phyloP scores from a whole-genome alignment of 2,113 vertebrate genomes.

The Zeus faber region DNA sequence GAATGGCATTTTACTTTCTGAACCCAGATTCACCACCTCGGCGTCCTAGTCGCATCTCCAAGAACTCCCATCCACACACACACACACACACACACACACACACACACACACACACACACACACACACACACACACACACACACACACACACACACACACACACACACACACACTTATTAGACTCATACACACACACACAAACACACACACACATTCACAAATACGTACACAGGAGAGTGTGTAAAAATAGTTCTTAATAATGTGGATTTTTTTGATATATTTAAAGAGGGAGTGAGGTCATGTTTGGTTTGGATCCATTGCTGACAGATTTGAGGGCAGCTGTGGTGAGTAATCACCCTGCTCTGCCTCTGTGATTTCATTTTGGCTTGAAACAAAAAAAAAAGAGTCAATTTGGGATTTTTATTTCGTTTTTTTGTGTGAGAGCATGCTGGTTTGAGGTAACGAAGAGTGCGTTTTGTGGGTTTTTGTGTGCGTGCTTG shows the following conservation, averaged over 20 bases:
- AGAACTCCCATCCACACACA: background rate
- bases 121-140: background rate
- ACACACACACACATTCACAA: background rate
- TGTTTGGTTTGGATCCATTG: conserved; percentile 57
- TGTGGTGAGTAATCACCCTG: conserved; percentile 36
- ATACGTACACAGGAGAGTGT: conserved; percentile 40
- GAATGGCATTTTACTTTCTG: too few relatives aligned
- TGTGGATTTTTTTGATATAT: conserved; percentile 39
- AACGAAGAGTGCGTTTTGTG: too few relatives aligned
- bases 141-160: background rate
- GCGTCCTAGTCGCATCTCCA: too few relatives aligned
- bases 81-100: background rate
- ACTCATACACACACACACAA: background rate
- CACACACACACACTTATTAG: background rate
- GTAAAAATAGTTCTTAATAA: conserved; percentile 65
- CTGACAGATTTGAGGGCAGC: conserved; percentile 48
- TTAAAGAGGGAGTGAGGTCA: conserved; percentile 63
- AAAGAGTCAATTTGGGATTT: too few relatives aligned
- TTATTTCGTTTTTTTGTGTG: too few relatives aligned
- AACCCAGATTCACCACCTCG: too few relatives aligned
- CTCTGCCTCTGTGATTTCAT: too few relatives aligned
- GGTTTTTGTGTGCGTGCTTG: too few relatives aligned
- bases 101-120: background rate
- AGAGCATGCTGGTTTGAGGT: too few relatives aligned
- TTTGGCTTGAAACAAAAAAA: too few relatives aligned